Base-by-base conservation (phyloP, 2,797 vertebrate species). In the Aldrovandia affinis region DNA sequence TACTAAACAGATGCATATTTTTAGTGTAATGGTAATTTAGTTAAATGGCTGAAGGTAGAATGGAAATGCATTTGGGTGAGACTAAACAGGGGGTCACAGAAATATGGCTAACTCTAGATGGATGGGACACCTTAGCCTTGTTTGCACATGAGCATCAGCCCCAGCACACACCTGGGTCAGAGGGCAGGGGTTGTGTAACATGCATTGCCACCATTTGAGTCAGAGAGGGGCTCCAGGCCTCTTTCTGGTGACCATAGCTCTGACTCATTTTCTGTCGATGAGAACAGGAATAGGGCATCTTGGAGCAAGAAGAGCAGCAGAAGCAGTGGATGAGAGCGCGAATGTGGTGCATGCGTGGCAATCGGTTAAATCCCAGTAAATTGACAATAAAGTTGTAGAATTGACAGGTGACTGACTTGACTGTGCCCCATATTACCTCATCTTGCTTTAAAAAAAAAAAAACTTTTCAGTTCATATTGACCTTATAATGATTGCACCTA, bases 191-290 rank as follows among this genome's bases (percentile, higher is more conserved):
- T n/a, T 44, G 39, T 77, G 33, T 22, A 33, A 73, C 33, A 20
- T 42, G 15, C 42, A 77, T n/a, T 33, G 52, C 14, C 14, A 18
- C 50, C 9, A 28, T 30, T 9, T 20, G 28, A 52, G 47, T 54
- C 47, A 54, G 50, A 20, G 47, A 54, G n/a, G 28, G 50, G 14
- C 2, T 52, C 70, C 33, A 42, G 15, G 70, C 3, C 39, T 47
- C 39, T 47, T 42, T 77, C 73, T 47, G 42, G 8, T 92, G 68
- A 86, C 88, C 88, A 3, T 81, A 12, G 94, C 90, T 93, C 91
- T 95, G 94, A 95, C 92, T 95, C 94, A 95, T 91, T 94, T 91
- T 89, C 92, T 89, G 90, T 92, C 91, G 87, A 89, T 88, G 91
- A 94, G 89, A 87, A 87, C 90, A 78, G 90, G 89, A 91, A 91